Conservation (phyloP, 1,140 invertebrate genomes). For the Tetramorium alpestre region DNA sequence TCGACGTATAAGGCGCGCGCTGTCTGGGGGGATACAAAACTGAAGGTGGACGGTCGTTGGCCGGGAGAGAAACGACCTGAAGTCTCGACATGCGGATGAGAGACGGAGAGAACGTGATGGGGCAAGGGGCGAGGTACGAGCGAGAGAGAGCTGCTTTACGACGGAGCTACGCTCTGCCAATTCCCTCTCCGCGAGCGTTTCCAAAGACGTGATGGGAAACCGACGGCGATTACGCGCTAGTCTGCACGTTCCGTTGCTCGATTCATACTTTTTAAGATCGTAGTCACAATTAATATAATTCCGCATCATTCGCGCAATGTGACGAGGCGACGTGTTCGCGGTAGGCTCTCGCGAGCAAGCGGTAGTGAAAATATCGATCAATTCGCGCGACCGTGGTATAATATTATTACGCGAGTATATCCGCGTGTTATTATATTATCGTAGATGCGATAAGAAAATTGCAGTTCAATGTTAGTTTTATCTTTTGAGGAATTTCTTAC, state of each 20-base stretch:
- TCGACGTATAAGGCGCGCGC: slow-evolving; percentile 60
- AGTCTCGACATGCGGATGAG: slow-evolving; percentile 33
- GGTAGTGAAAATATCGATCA: slow-evolving; percentile 2
- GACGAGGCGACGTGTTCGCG: not conserved
- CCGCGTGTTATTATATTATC: not conserved
- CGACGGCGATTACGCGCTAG: slow-evolving; percentile 12
- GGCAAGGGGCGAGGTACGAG: not conserved
- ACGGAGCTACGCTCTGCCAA: slow-evolving; percentile 57
- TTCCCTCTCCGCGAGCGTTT: slow-evolving; percentile 31
- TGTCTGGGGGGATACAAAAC: slow-evolving; percentile 60
- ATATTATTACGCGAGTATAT: not conserved
- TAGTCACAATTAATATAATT: slow-evolving; percentile 12
- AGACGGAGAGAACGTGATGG: not conserved
- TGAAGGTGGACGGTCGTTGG: slow-evolving; percentile 72
- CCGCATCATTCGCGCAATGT: not conserved
- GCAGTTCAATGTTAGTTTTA: slow-evolving; percentile 17
- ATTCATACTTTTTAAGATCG: not conserved
- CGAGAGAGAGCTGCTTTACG: slow-evolving; percentile 51
- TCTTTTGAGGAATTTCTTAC: slow-evolving; percentile 22
- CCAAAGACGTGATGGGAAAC: slow-evolving; percentile 27
- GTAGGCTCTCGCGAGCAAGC: not conserved
- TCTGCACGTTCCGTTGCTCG: not conserved
- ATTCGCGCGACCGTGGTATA: not conserved
- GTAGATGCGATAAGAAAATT: slow-evolving; percentile 50
- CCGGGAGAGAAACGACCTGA: slow-evolving; percentile 72